These are phyloP conservation scores for Sarcophaga caerulescens DNA, from an alignment of 2,888 invertebrate species.

Conservation along the genomic window DNA sequence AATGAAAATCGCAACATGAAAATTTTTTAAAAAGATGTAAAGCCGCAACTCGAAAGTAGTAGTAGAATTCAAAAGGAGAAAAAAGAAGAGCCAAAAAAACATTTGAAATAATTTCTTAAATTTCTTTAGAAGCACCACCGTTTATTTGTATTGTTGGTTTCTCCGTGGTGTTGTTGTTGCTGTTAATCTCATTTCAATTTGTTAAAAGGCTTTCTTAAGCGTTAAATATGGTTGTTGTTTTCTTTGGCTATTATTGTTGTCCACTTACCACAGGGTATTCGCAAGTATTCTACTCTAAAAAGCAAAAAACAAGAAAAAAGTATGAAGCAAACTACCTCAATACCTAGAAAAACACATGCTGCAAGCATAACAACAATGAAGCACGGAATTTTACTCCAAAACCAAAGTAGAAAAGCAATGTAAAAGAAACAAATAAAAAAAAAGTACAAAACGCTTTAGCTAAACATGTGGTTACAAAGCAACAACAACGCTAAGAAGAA, in stretches of 20 bases:
- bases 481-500: slow-evolving; percentile 38
- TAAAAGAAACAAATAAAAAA: not conserved
- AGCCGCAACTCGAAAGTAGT: not conserved
- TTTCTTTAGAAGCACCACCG: slow-evolving; percentile 45
- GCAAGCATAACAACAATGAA: slow-evolving; percentile 43
- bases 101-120: slow-evolving; percentile 29
- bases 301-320: not conserved
- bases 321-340: slow-evolving; percentile 3
- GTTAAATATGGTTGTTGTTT: slow-evolving; percentile 49
- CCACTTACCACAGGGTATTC: slow-evolving; percentile 50
- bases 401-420: not conserved
- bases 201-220: slow-evolving; percentile 65
- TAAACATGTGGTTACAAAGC: slow-evolving; percentile 56
- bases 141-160: not conserved
- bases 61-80: slow-evolving; percentile 21
- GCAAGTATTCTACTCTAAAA: not conserved
- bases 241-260: slow-evolving; percentile 26
- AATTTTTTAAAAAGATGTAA: not conserved
- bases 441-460: slow-evolving; percentile 45
- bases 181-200: slow-evolving; percentile 69
- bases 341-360: slow-evolving; percentile 37
- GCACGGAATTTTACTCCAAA: slow-evolving; percentile 33
- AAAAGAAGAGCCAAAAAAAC: slow-evolving; percentile 20
- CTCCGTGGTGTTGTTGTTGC: not conserved
- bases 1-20: slow-evolving; percentile 56